Evolutionary conservation across 2,888 invertebrate species (phyloP), one percentile per base, ranked within the genome.

Genomic region (Drosophila sordidula): DNA sequence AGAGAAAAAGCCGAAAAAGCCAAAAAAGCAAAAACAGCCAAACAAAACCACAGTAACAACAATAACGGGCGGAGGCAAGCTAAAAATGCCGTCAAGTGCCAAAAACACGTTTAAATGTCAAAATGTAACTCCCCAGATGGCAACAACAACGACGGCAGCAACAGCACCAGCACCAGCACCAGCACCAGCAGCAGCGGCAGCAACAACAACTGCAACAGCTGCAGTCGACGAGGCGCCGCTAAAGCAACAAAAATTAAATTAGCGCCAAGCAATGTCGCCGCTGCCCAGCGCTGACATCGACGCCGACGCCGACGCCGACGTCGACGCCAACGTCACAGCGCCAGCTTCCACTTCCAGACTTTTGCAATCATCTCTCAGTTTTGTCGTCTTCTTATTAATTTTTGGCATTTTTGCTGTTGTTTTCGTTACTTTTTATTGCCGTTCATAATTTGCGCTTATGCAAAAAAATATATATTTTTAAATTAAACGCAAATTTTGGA

Each of bases 21-120:
- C 12, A 61, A 41, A 45, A 58, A 46, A 63, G 44, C 46, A 61
- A 63, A 59, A 25, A n/a, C 39, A 50, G 47, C 36, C 32, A 39
- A 25, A 50, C 51, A 50, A 61, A 49, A 52, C 46, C 71, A 62
- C 62, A 49, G 14, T 41, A 39, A 9, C 59, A 72, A 62, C 44
- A 52, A 67, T 59, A 78, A 59, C 57, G 62, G 67, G 26, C 59
- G 47, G 38, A 51, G 44, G 16, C 49, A 38, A 57, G 73, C 50
- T 72, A 58, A 80, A 83, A 72, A 79, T 72, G 72, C 72, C 61
- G 73, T 72, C 80, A 87, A 87, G 87, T 81, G 81, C 87, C 89
- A 80, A 82, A 81, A 88, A 82, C 82, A 83, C 84, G 89, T 89
- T 83, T 83, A 80, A 83, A 83, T 82, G 82, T 89, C 82, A 82